A percentile compares a stretch with the other conserved stretches of the same genome.
Evolutionary conservation across 2,797 vertebrate species (phyloP).

Genomic region (Simalia tracyae): DNA sequence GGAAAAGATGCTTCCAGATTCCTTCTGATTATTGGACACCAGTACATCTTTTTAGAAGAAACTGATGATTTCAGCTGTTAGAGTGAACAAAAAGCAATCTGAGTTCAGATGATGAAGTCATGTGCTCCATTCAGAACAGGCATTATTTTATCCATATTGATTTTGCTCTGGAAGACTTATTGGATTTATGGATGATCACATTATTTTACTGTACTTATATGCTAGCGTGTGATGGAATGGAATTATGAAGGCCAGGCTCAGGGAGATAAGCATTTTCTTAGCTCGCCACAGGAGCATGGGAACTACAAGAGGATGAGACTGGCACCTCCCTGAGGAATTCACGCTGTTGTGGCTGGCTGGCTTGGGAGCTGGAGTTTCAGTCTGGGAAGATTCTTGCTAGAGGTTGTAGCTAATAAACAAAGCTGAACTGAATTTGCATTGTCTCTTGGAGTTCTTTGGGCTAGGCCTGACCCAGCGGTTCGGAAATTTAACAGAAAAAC

Average conservation of each 20-base stretch:
- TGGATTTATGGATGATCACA: background rate
- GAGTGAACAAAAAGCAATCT: background rate
- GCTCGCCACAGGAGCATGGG: too few relatives aligned
- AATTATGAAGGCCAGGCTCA: too few relatives aligned
- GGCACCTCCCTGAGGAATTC: too few relatives aligned
- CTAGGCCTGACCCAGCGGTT: background rate
- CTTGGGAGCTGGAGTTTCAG: too few relatives aligned
- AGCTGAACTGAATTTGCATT: too few relatives aligned
- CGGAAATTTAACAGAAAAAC: background rate
- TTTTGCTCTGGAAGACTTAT: background rate
- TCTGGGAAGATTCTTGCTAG: too few relatives aligned
- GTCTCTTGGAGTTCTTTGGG: too few relatives aligned
- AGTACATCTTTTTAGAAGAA: background rate
- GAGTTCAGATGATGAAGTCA: background rate
- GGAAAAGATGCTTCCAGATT: too few relatives aligned
- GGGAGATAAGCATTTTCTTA: too few relatives aligned
- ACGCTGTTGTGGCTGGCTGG: too few relatives aligned
- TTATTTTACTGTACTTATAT: background rate
- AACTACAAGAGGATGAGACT: too few relatives aligned
- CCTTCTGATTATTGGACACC: background rate
- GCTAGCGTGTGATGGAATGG: background rate
- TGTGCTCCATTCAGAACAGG: background rate
- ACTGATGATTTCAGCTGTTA: background rate
- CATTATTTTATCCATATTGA: background rate
- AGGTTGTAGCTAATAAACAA: too few relatives aligned